phyloP scores from a whole-genome alignment of 2,888 invertebrate genomes.

The Yponomeuta evonymella region DNA sequence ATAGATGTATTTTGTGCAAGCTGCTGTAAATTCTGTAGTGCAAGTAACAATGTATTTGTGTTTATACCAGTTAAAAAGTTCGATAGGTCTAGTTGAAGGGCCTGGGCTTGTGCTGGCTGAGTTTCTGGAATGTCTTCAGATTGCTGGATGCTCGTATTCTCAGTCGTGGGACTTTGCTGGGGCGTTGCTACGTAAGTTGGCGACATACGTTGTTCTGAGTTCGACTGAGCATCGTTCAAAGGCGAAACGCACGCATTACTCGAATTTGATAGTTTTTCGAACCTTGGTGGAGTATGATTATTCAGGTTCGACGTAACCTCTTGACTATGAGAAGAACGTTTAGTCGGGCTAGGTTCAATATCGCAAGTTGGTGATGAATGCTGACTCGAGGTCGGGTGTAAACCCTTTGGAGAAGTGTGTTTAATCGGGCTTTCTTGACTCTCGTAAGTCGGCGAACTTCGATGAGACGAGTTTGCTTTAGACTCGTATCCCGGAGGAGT shows the following conservation, averaged over 20 bases:
- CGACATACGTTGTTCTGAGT: not conserved
- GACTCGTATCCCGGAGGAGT: not conserved
- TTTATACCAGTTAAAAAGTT: constrained; percentile 59
- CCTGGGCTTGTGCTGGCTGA: constrained; percentile 19
- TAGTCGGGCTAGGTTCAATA: not conserved
- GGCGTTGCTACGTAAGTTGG: not conserved
- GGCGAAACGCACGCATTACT: not conserved
- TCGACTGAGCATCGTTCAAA: not conserved
- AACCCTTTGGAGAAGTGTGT: not conserved
- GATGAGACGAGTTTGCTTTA: not conserved
- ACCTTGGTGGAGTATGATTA: not conserved
- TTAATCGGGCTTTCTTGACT: not conserved
- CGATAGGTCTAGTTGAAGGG: constrained; percentile 43
- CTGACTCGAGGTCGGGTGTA: not conserved
- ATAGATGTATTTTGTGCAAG: constrained; percentile 36
- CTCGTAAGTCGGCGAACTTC: not conserved
- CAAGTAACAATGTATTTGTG: constrained; percentile 56
- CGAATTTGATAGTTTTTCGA: not conserved
- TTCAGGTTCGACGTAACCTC: not conserved
- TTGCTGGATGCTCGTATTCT: not conserved
- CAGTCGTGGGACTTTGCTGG: not conserved
- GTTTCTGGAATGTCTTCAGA: constrained; percentile 1
- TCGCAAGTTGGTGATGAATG: not conserved
- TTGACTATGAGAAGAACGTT: not conserved
- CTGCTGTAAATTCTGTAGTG: constrained; percentile 65